Evolutionary conservation across 2,113 vertebrate species (phyloP), one percentile per base, ranked within the genome.

Genomic region (Centropristis striata): DNA sequence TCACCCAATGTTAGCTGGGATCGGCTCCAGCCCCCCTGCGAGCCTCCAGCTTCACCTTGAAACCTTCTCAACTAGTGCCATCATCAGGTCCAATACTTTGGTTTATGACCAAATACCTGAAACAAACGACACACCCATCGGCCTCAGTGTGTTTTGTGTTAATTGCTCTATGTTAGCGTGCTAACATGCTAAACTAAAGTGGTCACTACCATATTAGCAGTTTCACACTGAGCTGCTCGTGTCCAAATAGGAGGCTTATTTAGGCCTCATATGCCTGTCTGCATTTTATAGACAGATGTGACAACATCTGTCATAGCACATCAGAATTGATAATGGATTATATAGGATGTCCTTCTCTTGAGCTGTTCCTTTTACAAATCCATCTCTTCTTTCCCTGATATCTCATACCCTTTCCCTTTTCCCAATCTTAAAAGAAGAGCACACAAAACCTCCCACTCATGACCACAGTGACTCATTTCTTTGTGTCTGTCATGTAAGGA

Each of bases 361-460:
- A 0, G 5, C 23, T 51, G 36, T 28, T 63, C 12, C 10, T 47
- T 39, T n/a, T 23, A 32, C 25, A 75, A 23, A 44, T 1, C n/a
- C 39, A 47, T 3, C 3, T 66, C 41, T 37, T 49, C 60, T 25
- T 36, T 16, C 27, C 16, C 46, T n/a, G 27, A 75, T 9, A 25
- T 16, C 63, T n/a, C 27, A 20, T 3, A 32, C 37, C n/a, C 6
- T 16, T 27, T 27, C 25, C 41, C 18, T 15, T 47, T n/a, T 28
- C 21, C 8, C 69, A 12, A 8, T 32, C 20, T 32, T 16, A 8
- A 20, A n/a, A 39, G n/a, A 37, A 10, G 37, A 41, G 41, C 36
- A 37, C n/a, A 21, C 39, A 21, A 74, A 6, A 8, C 41, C 41
- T 47, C 42, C 51, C 28, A 66, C 61, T 60, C 70, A 50, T 27